phyloP scores from a whole-genome alignment of 2,797 vertebrate species.

The Sternarchorhynchus goeldii region DNA sequence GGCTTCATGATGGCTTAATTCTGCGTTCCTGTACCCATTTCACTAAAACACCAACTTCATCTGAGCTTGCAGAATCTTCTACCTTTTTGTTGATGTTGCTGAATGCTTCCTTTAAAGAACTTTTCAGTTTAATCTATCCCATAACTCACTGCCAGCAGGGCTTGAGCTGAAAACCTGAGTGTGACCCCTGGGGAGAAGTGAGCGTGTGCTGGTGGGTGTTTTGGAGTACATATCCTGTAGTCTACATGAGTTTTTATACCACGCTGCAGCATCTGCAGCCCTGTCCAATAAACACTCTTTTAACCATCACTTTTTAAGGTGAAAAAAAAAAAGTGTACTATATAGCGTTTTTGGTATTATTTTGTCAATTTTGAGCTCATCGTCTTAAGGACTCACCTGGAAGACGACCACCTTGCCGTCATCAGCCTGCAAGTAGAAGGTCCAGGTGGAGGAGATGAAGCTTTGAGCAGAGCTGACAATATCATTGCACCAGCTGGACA shows the following conservation, averaged over 20 bases:
- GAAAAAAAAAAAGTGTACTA: too few relatives aligned
- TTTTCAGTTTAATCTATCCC: background rate
- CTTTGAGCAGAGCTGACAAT: constrained; percentile 94
- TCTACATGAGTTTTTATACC: background rate
- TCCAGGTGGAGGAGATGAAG: constrained; percentile 98
- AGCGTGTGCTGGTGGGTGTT: background rate
- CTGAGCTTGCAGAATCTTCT: constrained; percentile 14
- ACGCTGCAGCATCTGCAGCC: too few relatives aligned
- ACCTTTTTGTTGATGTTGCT: constrained; percentile 1
- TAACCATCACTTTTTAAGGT: too few relatives aligned
- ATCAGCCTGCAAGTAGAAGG: constrained; percentile 94
- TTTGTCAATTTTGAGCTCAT: background rate
- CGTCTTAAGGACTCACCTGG: constrained; percentile 77
- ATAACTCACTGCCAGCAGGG: background rate
- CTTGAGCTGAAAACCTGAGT: background rate
- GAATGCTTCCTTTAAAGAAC: background rate
- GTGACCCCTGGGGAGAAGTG: background rate
- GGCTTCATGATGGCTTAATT: constrained; percentile 50
- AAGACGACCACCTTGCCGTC: constrained; percentile 94
- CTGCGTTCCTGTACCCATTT: constrained; percentile 46
- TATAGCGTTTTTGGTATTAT: too few relatives aligned
- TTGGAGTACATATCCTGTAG: background rate
- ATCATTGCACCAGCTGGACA: constrained; percentile 92
- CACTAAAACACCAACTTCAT: constrained; percentile 27
- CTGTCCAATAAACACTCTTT: too few relatives aligned